Conservation (phyloP, 2,113 vertebrate genomes). For the Muntiacus reevesi region DNA sequence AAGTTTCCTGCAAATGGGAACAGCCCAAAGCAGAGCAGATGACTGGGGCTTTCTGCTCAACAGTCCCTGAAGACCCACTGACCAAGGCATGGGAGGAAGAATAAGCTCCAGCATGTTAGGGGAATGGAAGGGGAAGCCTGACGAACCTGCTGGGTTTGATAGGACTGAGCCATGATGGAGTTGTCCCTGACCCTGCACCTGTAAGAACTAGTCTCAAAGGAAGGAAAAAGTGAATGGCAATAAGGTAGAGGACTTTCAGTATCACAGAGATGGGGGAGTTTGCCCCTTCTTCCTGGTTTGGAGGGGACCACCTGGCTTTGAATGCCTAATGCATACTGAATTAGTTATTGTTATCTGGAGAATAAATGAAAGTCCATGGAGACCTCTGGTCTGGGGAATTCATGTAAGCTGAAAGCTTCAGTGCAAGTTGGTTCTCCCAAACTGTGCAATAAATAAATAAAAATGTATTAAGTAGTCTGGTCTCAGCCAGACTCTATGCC, state of each 20-base stretch:
- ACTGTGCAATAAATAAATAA: neutral
- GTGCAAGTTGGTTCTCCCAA: neutral
- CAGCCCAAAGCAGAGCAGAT: neutral
- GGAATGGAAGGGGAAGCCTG: neutral
- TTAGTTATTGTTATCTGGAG: neutral
- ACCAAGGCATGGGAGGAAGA: neutral
- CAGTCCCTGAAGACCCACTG: neutral
- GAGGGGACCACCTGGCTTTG: neutral
- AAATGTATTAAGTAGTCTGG: neutral
- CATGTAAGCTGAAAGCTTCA: neutral
- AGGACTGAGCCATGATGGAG: neutral
- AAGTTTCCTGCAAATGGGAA: neutral
- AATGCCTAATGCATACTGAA: neutral
- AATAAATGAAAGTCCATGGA: neutral
- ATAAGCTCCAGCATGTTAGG: neutral
- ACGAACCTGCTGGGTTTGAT: accelerated
- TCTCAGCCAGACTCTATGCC: neutral
- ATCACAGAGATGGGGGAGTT: neutral
- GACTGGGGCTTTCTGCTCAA: neutral
- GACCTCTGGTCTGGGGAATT: neutral
- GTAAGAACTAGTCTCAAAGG: neutral
- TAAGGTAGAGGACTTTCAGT: neutral
- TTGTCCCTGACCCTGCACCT: neutral
- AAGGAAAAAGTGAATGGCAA: neutral
- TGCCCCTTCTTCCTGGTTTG: neutral